Base-by-base conservation (phyloP, 2,797 vertebrate genomes). In the Neomorphus geoffroyi region DNA sequence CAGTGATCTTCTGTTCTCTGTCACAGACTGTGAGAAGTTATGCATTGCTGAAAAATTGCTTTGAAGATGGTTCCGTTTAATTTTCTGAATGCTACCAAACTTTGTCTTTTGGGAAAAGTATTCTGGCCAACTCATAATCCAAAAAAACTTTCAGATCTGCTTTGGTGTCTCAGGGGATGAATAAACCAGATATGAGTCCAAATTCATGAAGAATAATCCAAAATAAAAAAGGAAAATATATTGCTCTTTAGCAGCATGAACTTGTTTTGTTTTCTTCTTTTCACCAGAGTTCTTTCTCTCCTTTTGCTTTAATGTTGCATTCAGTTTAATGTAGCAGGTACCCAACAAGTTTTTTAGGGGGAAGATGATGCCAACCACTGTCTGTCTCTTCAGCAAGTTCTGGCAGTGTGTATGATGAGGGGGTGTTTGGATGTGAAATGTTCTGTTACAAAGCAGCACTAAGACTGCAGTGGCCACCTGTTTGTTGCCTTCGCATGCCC, bases 181-280 rank as follows among this genome's bases (percentile, higher is more conserved):
- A 39, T 78, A 70, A 84, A 35, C 57, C n/a, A 35, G 35, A 65
- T 72, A 15, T 17, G 30, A 84, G 21, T 72, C 67, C 10, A 39
- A 30, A 24, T 80, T 60, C 1, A 1, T 41, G 22, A 66, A 65
- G 24, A 86, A 28, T 46, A 69, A 79, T 30, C 26, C 45, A 65
- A 84, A 94, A 95, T 92, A 94, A 96, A 96, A 18, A 18, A 62
- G 43, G 18, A 50, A 86, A 66, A 79, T 53, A 8, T 12, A 19
- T 75, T 82, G 21, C 21, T 75, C 32, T 75, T 8, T 64, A 62
- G 37, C 53, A 62, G 37, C 9, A 8, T 62, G 30, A 64, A 8
- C 50, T 82, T 67, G 33, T 48, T 91, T 87, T 66, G 27, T 45
- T 70, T 80, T 30, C 10, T 48, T 72, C 27, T 66, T 92, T 80